Percentiles rank a stretch among this genome's conserved stretches.
Evolutionary conservation across 2,113 vertebrate species (phyloP).

Genomic region (Myocastor coypus): DNA sequence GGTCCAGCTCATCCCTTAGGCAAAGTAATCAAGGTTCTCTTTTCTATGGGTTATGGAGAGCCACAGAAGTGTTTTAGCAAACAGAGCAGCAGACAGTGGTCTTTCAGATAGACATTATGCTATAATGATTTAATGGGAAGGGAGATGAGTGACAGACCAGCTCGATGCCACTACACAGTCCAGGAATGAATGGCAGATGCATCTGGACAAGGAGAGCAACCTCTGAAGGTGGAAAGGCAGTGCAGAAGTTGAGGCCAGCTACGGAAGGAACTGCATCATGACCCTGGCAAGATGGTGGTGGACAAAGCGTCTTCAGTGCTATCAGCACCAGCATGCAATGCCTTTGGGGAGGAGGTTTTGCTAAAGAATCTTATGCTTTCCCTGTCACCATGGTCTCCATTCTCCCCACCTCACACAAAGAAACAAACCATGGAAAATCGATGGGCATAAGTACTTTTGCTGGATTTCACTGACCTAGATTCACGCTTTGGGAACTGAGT

Average conservation of each 20-base stretch:
- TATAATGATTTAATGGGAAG: background rate
- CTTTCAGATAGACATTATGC: background rate
- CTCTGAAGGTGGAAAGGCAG: rapidly evolving
- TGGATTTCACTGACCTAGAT: slow-evolving; percentile 62
- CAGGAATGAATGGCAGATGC: background rate
- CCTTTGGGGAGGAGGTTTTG: background rate
- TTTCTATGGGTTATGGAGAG: background rate
- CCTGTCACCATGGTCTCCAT: background rate
- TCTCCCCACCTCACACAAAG: background rate
- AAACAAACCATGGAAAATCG: background rate
- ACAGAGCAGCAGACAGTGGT: background rate
- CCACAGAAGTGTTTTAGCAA: background rate
- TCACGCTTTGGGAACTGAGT: slow-evolving; percentile 52
- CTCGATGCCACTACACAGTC: background rate
- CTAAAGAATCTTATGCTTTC: slow-evolving; percentile 3
- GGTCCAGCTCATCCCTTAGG: background rate
- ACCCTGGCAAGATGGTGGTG: background rate
- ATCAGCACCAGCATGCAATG: background rate
- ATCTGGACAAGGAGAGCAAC: background rate
- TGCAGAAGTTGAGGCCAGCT: background rate
- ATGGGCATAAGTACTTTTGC: background rate
- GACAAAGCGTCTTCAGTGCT: background rate
- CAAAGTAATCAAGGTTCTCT: background rate
- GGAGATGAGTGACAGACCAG: background rate
- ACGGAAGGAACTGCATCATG: background rate